A percentile compares a stretch with the other conserved stretches of the same genome.
phyloP scores from a whole-genome alignment of 2,888 invertebrate genomes.

The Maniola hyperantus region DNA sequence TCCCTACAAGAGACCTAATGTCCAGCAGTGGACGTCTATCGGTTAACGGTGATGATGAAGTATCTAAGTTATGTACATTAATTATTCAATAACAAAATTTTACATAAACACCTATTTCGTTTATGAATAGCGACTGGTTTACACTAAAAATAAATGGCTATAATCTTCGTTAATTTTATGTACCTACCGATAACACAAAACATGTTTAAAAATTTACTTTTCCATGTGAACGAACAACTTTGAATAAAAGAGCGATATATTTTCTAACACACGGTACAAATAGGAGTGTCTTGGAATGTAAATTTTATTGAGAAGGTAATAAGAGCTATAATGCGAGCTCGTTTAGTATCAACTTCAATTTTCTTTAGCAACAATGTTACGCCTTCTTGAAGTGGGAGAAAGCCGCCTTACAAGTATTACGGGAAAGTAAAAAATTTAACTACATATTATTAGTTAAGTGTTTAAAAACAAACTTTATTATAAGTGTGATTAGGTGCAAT shows the following conservation, averaged over 20 bases:
- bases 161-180: neutral
- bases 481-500: neutral
- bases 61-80: too few species aligned
- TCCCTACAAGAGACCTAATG: too few species aligned
- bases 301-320: neutral
- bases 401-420: slow-evolving; percentile 31
- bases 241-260: slow-evolving; percentile 7
- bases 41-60: too few species aligned
- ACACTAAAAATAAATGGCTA: neutral
- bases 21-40: too few species aligned
- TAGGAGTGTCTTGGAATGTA: neutral
- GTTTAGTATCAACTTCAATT: slow-evolving; percentile 12
- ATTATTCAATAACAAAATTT: too few species aligned
- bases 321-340: slow-evolving; percentile 7
- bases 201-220: slow-evolving; percentile 1
- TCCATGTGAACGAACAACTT: slow-evolving; percentile 9
- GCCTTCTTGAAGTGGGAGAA: slow-evolving; percentile 25
- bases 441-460: neutral
- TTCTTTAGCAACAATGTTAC: slow-evolving; percentile 27
- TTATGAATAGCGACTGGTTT: neutral
- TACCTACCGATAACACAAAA: neutral
- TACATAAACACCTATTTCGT: too few species aligned
- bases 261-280: neutral
- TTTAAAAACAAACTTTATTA: slow-evolving; percentile 5
- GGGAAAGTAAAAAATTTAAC: slow-evolving; percentile 20